phyloP scores from a whole-genome alignment of 2,888 invertebrate genomes.

The Fragum sueziense region DNA sequence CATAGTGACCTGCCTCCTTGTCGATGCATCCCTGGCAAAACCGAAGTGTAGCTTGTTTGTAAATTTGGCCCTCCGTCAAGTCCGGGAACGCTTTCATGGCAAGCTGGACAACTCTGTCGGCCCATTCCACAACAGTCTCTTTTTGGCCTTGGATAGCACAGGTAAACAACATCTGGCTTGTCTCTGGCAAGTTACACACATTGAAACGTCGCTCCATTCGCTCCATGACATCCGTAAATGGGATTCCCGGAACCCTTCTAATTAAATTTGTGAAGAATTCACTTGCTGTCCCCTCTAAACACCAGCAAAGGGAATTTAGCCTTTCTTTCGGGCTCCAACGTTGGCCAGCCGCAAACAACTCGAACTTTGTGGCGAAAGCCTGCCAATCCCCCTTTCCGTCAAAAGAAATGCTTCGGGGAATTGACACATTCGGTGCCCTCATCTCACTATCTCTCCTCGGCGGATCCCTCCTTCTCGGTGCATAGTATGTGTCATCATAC shows the following conservation, averaged over 20 bases:
- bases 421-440: too few species aligned
- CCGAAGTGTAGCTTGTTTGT: neutral
- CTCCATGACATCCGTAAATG: slow-evolving; percentile 7
- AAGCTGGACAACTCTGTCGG: neutral
- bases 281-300: slow-evolving; percentile 4
- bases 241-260: neutral
- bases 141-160: neutral
- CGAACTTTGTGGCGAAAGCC: slow-evolving; percentile 5
- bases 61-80: neutral
- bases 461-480: neutral
- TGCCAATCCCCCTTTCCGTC: slow-evolving; percentile 2
- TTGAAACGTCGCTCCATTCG: slow-evolving; percentile 11
- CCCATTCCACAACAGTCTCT: neutral
- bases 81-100: neutral
- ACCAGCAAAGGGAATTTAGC: neutral
- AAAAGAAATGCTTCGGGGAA: too few species aligned
- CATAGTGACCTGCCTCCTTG: neutral
- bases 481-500: neutral
- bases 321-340: neutral
- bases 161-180: slow-evolving; percentile 4
- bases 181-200: slow-evolving; percentile 12
- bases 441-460: neutral
- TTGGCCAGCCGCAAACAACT: neutral
- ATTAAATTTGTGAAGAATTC: slow-evolving; percentile 5
- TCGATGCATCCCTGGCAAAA: neutral